Conservation (phyloP, 1,140 invertebrate species). For the Aplysia californica region DNA sequence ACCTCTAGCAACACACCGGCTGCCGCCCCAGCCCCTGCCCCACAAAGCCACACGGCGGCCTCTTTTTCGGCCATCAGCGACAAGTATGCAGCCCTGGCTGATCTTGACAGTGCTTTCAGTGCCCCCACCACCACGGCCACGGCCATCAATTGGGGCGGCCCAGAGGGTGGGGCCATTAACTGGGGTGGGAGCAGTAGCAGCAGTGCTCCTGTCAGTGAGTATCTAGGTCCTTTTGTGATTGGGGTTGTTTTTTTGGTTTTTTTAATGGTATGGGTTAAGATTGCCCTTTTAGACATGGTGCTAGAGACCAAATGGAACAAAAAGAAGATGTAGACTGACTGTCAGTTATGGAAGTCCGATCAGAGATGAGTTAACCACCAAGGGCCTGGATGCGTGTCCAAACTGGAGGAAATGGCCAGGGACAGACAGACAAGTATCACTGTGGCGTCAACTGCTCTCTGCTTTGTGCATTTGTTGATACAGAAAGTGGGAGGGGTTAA, state of each 20-base stretch:
- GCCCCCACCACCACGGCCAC: slow-evolving; percentile 26
- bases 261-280: background rate
- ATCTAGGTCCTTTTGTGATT: background rate
- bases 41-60: slow-evolving; percentile 11
- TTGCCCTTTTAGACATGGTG: background rate
- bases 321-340: background rate
- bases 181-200: slow-evolving; percentile 35
- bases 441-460: too few species aligned
- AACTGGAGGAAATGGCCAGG: too few species aligned
- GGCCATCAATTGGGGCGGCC: slow-evolving; percentile 37
- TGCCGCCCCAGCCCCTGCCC: slow-evolving; percentile 5
- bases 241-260: background rate
- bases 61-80: slow-evolving; percentile 38
- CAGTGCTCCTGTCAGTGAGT: too few species aligned
- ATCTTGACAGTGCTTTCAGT: slow-evolving; percentile 44
- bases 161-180: slow-evolving; percentile 24
- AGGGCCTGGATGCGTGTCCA: too few species aligned
- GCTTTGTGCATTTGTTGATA: too few species aligned
- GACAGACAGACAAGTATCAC: too few species aligned
- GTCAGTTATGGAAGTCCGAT: background rate
- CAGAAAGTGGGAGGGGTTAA: too few species aligned
- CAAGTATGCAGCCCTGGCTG: slow-evolving; percentile 56
- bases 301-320: background rate
- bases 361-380: background rate
- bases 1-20: slow-evolving; percentile 27